These are phyloP conservation scores for Folsomia candida DNA, from an alignment of 2,888 invertebrate species.

Conservation along the genomic window DNA sequence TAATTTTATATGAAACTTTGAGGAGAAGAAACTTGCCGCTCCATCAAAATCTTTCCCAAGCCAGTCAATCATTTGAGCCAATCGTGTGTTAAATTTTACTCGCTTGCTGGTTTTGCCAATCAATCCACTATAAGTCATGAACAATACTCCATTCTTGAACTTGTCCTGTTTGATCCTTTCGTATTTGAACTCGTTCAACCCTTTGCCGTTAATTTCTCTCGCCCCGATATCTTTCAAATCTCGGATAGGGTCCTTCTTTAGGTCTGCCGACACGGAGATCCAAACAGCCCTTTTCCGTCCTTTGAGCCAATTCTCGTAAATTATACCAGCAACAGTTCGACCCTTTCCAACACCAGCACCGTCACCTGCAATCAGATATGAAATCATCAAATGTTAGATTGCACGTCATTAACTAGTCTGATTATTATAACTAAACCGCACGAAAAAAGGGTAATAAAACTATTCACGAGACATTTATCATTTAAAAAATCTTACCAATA, in stretches of 20 bases:
- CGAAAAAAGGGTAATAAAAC: too few relatives aligned
- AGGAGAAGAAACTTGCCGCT: conserved; percentile 54
- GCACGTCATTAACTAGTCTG: too few relatives aligned
- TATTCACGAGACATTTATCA: too few relatives aligned
- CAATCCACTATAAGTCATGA: conserved; percentile 91
- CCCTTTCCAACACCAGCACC: conserved; percentile 98
- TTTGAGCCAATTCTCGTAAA: conserved; percentile 91
- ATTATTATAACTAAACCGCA: too few relatives aligned
- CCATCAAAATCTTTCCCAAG: conserved; percentile 76
- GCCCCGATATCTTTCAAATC: conserved; percentile 95
- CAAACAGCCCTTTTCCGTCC: conserved; percentile 91
- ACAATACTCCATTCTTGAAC: conserved; percentile 95
- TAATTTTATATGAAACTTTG: too few relatives aligned
- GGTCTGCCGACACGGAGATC: conserved; percentile 97
- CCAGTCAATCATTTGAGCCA: conserved; percentile 96
- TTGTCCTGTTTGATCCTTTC: conserved; percentile 81
- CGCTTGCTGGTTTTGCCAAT: conserved; percentile 92
- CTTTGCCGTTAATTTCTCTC: conserved; percentile 76
- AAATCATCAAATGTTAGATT: too few relatives aligned
- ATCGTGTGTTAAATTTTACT: conserved; percentile 85
- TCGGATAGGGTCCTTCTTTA: conserved; percentile 94
- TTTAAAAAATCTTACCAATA: conserved; percentile 63
- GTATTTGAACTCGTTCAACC: conserved; percentile 75
- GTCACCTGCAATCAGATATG: conserved; percentile 82
- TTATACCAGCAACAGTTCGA: conserved; percentile 93